Evolutionary conservation across 2,113 vertebrate genomes (phyloP), one percentile per base, ranked within the genome.

Genomic region (Mobula birostris): DNA sequence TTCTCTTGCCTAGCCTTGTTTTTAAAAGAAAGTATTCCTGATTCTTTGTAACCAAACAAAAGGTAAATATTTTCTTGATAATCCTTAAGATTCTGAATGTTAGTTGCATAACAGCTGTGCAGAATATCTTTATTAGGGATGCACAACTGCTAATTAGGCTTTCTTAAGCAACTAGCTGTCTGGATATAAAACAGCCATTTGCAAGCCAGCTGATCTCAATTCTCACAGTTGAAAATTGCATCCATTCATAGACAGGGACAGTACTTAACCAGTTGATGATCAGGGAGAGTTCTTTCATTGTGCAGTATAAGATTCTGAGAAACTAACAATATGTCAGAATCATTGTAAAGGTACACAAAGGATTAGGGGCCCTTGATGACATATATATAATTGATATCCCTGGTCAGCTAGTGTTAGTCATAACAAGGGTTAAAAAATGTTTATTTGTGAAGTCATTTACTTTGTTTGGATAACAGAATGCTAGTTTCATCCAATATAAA

Each of bases 211-310:
- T 72, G 68, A 48, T 72, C 32, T 74, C 70, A 93, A 93, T 74
- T 93, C 24, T 74, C n/a, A 74, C 66, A 92, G 70, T 29, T 76
- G 85, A 32, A 90, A 90, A 90, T 90, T 90, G 91, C 32, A 74
- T 40, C 36, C 36, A 5, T 74, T 93, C 68, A 48, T 48, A 48
- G 29, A 68, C 29, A 12, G 48, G 24, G 61, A 5, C 66, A 92
- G 27, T 56, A 93, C 32, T 48, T 93, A 72, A n/a, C 58, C 21
- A 29, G 7, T 68, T 27, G 70, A 56, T 19, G 36, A 27, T 2
- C 70, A 74, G 91, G 74, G 40, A 93, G 70, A 74, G 48, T 74
- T 72, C 36, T 74, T 56, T 93, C 24, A 74, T 74, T 48, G 36
- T 76, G 12, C 29, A 66, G 5, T 63, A n/a, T 9, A 66, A 48